Evolutionary conservation across 2,888 invertebrate species (phyloP).

Genomic region (Calameuta filiformis): DNA sequence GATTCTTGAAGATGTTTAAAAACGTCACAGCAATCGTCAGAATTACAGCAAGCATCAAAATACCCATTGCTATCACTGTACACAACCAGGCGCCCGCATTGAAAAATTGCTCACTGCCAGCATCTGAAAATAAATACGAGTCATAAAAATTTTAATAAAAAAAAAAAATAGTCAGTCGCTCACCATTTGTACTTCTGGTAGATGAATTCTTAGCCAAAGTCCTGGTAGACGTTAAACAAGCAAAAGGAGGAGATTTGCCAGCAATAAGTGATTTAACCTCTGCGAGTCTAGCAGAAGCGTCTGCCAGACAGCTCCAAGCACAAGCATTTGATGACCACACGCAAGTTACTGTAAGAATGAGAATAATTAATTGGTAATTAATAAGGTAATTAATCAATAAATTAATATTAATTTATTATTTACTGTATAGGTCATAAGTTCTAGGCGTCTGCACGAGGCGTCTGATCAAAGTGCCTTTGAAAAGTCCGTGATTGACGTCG

Average conservation of each 20-base stretch:
- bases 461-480: slow-evolving; percentile 36
- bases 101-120: slow-evolving; percentile 22
- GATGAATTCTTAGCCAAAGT: not conserved
- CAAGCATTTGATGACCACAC: slow-evolving; percentile 33
- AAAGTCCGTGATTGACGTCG: slow-evolving; percentile 40
- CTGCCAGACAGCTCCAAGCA: slow-evolving; percentile 33
- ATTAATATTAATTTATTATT: slow-evolving; percentile 8
- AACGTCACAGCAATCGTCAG: slow-evolving; percentile 30
- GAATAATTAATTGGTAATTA: not conserved
- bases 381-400: not conserved
- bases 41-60: slow-evolving; percentile 26
- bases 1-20: slow-evolving; percentile 35
- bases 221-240: slow-evolving; percentile 20
- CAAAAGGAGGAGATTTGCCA: slow-evolving; percentile 33
- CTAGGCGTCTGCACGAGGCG: slow-evolving; percentile 29
- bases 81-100: slow-evolving; percentile 34
- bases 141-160: not conserved
- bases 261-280: slow-evolving; percentile 34
- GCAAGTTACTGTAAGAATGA: slow-evolving; percentile 25
- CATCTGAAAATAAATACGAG: slow-evolving; percentile 22
- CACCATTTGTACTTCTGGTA: not conserved
- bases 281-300: slow-evolving; percentile 21
- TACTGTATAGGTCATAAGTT: slow-evolving; percentile 37
- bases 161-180: not conserved
- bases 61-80: slow-evolving; percentile 27